Base-by-base conservation (phyloP, 2,888 invertebrate species). In the Chromoteleia sp. region DNA sequence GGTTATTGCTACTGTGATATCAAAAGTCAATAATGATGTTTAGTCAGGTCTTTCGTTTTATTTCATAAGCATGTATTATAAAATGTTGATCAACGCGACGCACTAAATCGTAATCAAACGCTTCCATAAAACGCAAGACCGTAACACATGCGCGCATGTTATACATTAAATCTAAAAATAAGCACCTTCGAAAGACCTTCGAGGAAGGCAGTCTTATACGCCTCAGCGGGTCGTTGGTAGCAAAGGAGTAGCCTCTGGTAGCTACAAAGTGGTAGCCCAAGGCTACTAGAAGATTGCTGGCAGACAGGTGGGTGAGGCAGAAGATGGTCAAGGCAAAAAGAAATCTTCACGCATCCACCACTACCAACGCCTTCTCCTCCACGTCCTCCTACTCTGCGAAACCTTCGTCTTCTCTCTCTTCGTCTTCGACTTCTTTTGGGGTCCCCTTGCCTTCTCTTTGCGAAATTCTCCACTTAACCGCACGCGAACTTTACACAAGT, bases 241-340 rank as follows among this genome's bases (percentile, higher is more conserved):
- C 90, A 86, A 87, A 90, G 87, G 89, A 89, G 90, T 89, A 90
- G 91, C 91, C 90, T 87, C 85, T 91, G 90, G 91, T 90, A 91
- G 91, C 91, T 85, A 87, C 88, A 87, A 88, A 90, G 88, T 89
- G 90, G 90, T 89, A 91, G 91, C 91, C 91, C 89, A 89, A 90
- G 91, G 91, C 91, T 91, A 91, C 91, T 91, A 91, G 91, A 91
- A 91, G 91, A 91, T 91, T 91, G 91, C 91, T 91, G 89, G 89
- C 90, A 91, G 91, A 91, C 91, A 91, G 91, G 91, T 91, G 91
- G 91, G 90, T 91, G 89, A 90, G 89, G 88, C 88, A 85, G 87
- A 87, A 85, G 87, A 88, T 88, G 88, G 85, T 84, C 70, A 84
- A 87, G 85, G 87, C 84, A 87, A 85, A 86, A 84, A 85, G 86